A percentile compares a stretch with the other conserved stretches of the same genome.
These are phyloP conservation scores for Lagopus leucura DNA, from an alignment of 2,113 vertebrate genomes.

Conservation along the genomic window DNA sequence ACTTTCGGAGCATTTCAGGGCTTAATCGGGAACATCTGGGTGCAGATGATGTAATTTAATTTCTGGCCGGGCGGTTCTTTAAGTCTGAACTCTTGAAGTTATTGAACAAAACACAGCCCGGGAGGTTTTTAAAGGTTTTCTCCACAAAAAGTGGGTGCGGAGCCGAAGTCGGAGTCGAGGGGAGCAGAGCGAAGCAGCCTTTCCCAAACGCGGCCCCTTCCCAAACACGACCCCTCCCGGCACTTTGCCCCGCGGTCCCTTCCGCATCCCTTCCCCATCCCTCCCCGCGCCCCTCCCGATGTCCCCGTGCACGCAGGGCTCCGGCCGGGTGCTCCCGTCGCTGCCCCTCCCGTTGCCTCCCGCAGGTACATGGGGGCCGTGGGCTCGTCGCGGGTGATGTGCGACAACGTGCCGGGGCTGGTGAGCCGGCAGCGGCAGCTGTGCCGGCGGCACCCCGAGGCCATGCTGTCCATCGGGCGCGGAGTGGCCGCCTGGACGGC, in stretches of 20 bases:
- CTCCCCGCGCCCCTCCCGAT: not conserved
- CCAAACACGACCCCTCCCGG: not conserved
- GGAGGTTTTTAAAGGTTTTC: not conserved
- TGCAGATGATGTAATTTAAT: constrained; percentile 75
- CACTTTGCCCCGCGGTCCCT: not conserved
- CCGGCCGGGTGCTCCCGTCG: too few relatives aligned
- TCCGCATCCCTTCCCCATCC: not conserved
- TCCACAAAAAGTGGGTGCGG: not conserved
- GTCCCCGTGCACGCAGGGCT: not conserved
- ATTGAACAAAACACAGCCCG: constrained; percentile 33
- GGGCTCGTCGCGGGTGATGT: constrained; percentile 92
- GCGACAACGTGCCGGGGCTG: constrained; percentile 94
- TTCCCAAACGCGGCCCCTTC: not conserved
- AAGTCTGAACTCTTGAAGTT: constrained; percentile 37
- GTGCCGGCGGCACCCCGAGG: constrained; percentile 89
- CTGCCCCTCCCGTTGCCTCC: constrained; percentile 29
- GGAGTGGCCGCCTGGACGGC: constrained; percentile 91
- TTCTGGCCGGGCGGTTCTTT: constrained; percentile 65
- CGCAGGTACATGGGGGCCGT: constrained; percentile 92
- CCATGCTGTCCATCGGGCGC: constrained; percentile 90
- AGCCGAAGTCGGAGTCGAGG: too few relatives aligned
- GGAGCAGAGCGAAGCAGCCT: not conserved
- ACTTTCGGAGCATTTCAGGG: constrained; percentile 71
- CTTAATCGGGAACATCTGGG: constrained; percentile 84
- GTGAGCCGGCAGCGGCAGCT: constrained; percentile 93